Conservation (phyloP, 2,797 vertebrate genomes). For the Acrocephalus scirpaceus region DNA sequence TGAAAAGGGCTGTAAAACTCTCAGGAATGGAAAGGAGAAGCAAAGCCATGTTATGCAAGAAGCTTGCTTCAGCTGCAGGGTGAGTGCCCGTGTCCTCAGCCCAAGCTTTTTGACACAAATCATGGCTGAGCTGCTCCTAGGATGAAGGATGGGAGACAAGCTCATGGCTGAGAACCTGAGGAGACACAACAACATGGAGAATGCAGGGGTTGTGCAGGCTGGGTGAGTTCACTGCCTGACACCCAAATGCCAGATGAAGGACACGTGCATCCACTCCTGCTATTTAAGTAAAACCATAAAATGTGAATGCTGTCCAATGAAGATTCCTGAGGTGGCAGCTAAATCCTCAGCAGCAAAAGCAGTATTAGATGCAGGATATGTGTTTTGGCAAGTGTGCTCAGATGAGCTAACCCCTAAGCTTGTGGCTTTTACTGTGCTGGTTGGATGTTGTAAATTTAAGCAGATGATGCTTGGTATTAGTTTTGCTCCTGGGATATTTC, state of each 20-base stretch:
- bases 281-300: conserved; percentile 47
- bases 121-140: neutral
- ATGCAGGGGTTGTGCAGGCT: neutral
- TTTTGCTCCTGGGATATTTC: conserved; percentile 62
- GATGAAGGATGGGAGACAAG: neutral
- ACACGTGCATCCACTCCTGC: neutral
- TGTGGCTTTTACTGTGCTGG: conserved; percentile 51
- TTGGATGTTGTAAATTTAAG: conserved; percentile 67
- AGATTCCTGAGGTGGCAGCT: conserved; percentile 66
- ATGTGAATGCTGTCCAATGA: neutral
- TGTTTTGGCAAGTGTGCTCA: conserved; percentile 42
- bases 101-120: neutral
- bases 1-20: neutral
- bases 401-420: conserved; percentile 65
- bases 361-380: conserved; percentile 56
- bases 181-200: neutral
- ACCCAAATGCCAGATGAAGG: neutral
- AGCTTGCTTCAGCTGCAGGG: neutral
- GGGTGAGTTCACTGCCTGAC: neutral
- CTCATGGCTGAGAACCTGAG: neutral
- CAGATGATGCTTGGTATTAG: conserved; percentile 68
- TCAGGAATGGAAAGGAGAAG: conserved; percentile 25
- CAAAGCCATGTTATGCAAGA: neutral
- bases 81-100: neutral
- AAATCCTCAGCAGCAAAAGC: conserved; percentile 50